Evolutionary conservation across 30 jellyfish, hydroid and myxozoan species (phyloP).

Genomic region (Cassiopea xamachana): DNA sequence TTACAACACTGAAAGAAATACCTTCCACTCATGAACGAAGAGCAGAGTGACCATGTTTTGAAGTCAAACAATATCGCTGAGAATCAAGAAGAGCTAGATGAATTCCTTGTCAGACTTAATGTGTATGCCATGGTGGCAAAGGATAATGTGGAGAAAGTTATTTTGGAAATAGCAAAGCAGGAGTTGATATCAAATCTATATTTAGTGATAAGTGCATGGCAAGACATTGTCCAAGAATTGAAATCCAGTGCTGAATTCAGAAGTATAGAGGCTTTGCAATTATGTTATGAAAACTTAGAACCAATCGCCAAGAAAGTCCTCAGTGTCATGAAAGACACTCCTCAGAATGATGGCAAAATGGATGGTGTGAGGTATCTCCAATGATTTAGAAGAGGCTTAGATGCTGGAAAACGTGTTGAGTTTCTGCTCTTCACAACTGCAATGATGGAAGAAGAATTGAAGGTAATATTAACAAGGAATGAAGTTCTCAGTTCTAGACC

Average conservation of each 20-base stretch:
- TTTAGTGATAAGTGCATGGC: conserved; percentile 32
- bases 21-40: conserved; percentile 43
- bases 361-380: conserved; percentile 44
- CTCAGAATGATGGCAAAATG: conserved; percentile 58
- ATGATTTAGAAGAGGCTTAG: conserved; percentile 51
- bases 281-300: background rate
- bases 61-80: conserved; percentile 6
- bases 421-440: conserved; percentile 68
- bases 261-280: conserved; percentile 3
- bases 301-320: conserved; percentile 18
- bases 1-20: conserved; percentile 36
- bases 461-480: background rate
- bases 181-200: conserved; percentile 33
- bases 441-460: conserved; percentile 32
- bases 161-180: conserved; percentile 47
- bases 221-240: background rate
- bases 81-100: conserved; percentile 18
- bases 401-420: conserved; percentile 21
- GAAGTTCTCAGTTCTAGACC: conserved; percentile 59
- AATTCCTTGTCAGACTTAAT: conserved; percentile 32
- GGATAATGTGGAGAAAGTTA: conserved; percentile 23
- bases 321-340: conserved; percentile 35
- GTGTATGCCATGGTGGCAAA: conserved; percentile 21
- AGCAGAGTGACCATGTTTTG: conserved; percentile 10
- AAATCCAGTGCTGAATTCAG: conserved; percentile 6